Evolutionary conservation across 2,113 vertebrate genomes (phyloP).

Genomic region (Motacilla alba): DNA sequence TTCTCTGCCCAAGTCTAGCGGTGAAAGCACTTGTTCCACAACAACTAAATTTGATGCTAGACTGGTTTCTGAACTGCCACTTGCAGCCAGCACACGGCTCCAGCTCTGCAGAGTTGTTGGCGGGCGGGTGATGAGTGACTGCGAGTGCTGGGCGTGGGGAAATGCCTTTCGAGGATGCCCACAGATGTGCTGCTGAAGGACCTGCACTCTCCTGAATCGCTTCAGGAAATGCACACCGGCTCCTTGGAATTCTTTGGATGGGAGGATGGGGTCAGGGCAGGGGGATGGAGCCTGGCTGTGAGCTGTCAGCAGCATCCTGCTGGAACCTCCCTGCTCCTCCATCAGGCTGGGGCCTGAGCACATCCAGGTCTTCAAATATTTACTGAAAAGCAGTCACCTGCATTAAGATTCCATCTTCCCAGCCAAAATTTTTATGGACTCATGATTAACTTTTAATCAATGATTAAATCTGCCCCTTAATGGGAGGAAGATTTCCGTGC

Average conservation of each 20-base stretch:
- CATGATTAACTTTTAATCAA: slow-evolving; percentile 8
- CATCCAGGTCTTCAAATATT: background rate
- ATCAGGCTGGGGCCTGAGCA: background rate
- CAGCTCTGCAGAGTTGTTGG: background rate
- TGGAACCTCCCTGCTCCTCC: background rate
- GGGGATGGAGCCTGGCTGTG: background rate
- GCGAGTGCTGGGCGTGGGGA: background rate
- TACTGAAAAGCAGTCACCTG: background rate
- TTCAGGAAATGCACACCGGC: background rate
- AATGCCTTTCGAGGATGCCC: background rate
- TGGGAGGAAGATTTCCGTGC: background rate
- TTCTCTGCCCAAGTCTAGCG: background rate
- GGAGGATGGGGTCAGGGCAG: background rate
- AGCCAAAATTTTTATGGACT: background rate
- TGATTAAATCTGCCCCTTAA: background rate
- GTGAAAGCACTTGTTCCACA: background rate
- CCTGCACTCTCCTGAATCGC: background rate
- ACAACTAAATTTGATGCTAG: background rate
- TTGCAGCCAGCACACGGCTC: background rate
- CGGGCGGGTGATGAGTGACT: background rate
- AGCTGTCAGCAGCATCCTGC: background rate
- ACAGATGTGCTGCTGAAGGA: background rate
- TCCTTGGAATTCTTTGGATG: background rate
- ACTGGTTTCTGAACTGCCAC: background rate
- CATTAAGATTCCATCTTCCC: background rate